Conservation (phyloP, 2,797 vertebrate genomes). For the Trachops cirrhosus region DNA sequence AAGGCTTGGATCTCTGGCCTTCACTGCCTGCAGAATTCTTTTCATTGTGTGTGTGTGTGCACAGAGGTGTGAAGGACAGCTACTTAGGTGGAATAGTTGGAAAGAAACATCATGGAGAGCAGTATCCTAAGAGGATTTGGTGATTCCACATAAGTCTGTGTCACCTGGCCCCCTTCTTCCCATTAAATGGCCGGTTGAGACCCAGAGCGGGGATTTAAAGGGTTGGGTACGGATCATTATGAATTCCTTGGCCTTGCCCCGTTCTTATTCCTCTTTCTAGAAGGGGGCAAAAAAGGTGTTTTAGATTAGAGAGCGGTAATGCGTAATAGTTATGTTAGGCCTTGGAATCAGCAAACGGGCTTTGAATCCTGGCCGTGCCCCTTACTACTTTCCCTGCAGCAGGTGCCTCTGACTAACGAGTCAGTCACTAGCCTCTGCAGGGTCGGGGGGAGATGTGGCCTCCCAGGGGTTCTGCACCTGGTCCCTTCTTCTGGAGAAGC, state of each 20-base stretch:
- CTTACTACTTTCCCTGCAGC: neutral
- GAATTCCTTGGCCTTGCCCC: neutral
- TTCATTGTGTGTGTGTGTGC: neutral
- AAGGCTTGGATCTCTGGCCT: neutral
- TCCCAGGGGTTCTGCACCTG: neutral
- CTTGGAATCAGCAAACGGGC: neutral
- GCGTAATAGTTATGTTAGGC: neutral
- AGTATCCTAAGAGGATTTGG: neutral
- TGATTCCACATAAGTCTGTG: neutral
- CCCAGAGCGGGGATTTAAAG: neutral
- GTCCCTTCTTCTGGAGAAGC: neutral
- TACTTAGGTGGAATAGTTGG: neutral
- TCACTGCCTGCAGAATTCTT: neutral
- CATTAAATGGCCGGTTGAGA: neutral
- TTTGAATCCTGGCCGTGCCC: neutral
- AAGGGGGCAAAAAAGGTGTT: neutral
- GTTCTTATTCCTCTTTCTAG: neutral
- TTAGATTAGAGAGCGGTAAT: neutral
- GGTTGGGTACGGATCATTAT: neutral
- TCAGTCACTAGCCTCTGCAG: neutral
- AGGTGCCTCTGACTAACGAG: constrained; percentile 13
- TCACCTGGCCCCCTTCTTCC: neutral
- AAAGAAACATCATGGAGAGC: neutral
- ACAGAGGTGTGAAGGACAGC: neutral
- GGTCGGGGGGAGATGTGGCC: neutral